Evolutionary conservation across 2,113 vertebrate genomes (phyloP).

Genomic region (Nerophis ophidion): DNA sequence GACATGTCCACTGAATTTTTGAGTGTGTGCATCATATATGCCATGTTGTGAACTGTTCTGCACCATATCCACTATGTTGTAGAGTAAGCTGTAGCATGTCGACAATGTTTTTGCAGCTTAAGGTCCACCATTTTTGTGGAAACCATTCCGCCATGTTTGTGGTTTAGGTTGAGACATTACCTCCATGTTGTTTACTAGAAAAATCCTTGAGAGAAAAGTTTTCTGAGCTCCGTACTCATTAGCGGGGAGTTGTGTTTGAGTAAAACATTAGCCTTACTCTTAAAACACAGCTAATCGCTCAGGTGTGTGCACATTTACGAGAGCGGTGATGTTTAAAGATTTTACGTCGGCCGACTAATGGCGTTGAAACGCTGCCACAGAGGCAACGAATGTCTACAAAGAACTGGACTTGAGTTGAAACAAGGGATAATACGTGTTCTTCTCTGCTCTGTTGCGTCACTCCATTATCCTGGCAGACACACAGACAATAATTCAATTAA

Average conservation of each 20-base stretch:
- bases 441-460: constrained; percentile 53
- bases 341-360: neutral
- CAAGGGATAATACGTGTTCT: constrained; percentile 40
- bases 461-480: constrained; percentile 55
- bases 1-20: too few species aligned
- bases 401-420: neutral
- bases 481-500: constrained; percentile 69
- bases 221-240: neutral
- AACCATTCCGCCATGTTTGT: too few species aligned
- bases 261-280: neutral
- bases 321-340: constrained; percentile 25
- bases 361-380: constrained; percentile 15
- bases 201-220: neutral
- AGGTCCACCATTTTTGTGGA: too few species aligned
- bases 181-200: neutral
- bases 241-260: neutral
- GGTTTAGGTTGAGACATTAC: too few species aligned
- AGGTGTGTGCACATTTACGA: constrained; percentile 2
- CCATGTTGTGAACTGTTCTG: too few species aligned
- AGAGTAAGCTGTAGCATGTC: too few species aligned
- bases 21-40: too few species aligned
- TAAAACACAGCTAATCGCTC: constrained; percentile 22
- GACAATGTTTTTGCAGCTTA: too few species aligned
- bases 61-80: too few species aligned
- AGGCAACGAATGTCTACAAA: constrained; percentile 4